Percentiles rank a stretch among this genome's conserved stretches.
Conservation (phyloP, 2,797 vertebrate species). For the Coracias cyanogaster region DNA sequence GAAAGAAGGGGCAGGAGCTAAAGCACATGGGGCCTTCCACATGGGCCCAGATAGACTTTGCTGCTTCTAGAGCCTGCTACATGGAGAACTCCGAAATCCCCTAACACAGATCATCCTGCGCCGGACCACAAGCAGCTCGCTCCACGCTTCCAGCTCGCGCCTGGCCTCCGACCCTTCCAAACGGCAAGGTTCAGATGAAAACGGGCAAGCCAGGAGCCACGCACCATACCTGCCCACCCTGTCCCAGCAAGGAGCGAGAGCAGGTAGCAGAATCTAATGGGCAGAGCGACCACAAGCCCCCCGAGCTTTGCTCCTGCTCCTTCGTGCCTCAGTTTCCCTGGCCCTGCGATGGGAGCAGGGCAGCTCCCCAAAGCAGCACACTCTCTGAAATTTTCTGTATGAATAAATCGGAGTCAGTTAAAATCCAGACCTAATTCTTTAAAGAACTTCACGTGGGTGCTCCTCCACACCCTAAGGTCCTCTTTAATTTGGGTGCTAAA, state of each 20-base stretch:
- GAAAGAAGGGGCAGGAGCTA: not conserved
- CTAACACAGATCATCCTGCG: accelerated
- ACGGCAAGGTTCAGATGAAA: not conserved
- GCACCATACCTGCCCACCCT: accelerated
- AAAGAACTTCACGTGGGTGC: accelerated
- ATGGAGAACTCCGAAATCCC: not conserved
- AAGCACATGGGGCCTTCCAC: not conserved
- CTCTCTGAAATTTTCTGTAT: not conserved
- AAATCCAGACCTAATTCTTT: not conserved
- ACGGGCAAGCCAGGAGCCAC: accelerated
- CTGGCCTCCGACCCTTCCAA: accelerated
- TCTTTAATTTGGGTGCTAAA: not conserved
- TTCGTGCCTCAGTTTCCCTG: not conserved
- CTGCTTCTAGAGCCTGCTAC: not conserved
- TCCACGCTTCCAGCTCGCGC: not conserved
- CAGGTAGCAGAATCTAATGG: not conserved
- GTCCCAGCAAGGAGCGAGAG: not conserved
- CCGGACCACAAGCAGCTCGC: not conserved
- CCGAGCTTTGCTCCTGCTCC: not conserved
- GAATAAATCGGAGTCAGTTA: not conserved
- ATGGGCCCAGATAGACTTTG: not conserved
- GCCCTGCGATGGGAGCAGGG: not conserved
- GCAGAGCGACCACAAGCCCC: not conserved
- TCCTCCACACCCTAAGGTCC: not conserved
- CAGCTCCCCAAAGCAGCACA: not conserved